A percentile compares a stretch with the other conserved stretches of the same genome.
Evolutionary conservation across 2,888 invertebrate genomes (phyloP).

Genomic region (Amphipoea oculea): DNA sequence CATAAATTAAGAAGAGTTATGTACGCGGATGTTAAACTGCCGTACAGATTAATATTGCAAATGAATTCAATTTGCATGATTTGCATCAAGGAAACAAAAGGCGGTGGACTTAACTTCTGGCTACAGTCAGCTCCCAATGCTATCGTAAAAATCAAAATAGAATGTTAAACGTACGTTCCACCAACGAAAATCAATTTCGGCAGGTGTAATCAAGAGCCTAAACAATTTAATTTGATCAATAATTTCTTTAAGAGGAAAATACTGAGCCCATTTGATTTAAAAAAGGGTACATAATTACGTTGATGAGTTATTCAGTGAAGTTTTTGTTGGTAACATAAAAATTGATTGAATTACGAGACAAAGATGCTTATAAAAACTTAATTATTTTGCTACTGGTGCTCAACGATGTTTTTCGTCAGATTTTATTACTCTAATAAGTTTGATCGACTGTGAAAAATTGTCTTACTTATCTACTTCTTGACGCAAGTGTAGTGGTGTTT

Average conservation of each 20-base stretch:
- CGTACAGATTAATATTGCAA: constrained; percentile 32
- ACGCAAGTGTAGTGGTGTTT: constrained; percentile 7
- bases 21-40: constrained; percentile 15
- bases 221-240: constrained; percentile 37
- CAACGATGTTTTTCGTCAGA: constrained; percentile 41
- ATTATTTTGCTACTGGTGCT: constrained; percentile 65
- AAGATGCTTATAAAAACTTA: constrained; percentile 62
- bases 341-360: constrained; percentile 65
- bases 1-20: constrained; percentile 39
- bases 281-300: constrained; percentile 56
- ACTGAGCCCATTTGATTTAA: constrained; percentile 45
- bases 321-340: constrained; percentile 65
- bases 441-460: constrained; percentile 54
- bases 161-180: constrained; percentile 2
- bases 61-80: constrained; percentile 24
- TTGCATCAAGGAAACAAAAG: constrained; percentile 23
- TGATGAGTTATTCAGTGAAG: constrained; percentile 40
- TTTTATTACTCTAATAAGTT: constrained; percentile 49
- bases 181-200: constrained; percentile 19
- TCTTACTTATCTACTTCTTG: constrained; percentile 16
- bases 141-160: not conserved
- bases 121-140: not conserved
- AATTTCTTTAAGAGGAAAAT: constrained; percentile 47
- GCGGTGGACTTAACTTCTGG: not conserved
- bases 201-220: constrained; percentile 15